Evolutionary conservation across 1,140 invertebrate species (phyloP).

Genomic region (Drosophila virilis): DNA sequence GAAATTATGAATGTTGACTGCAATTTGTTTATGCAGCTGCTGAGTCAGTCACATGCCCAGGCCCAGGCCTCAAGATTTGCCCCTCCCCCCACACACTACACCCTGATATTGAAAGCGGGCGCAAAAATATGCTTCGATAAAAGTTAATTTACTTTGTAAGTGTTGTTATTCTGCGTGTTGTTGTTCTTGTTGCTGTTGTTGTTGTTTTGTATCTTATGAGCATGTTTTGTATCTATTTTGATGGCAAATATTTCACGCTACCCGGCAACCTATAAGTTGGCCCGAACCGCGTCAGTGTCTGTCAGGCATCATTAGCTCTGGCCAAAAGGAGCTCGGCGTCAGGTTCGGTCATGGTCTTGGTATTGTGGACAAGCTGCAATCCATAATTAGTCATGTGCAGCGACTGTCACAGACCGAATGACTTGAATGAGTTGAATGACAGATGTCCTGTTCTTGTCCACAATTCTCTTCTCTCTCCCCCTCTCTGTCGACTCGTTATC

Average conservation of each 20-base stretch:
- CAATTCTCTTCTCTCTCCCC: not conserved
- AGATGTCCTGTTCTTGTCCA: constrained; percentile 64
- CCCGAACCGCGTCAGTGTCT: constrained; percentile 45
- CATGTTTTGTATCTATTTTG: constrained; percentile 72
- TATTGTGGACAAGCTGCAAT: constrained; percentile 59
- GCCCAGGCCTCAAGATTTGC: constrained; percentile 57
- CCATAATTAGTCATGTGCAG: constrained; percentile 79
- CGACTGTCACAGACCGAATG: constrained; percentile 40
- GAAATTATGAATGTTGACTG: constrained; percentile 83
- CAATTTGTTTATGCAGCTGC: constrained; percentile 82
- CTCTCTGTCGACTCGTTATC: not conserved
- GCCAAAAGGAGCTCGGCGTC: constrained; percentile 46
- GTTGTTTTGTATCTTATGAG: constrained; percentile 16
- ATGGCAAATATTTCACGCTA: constrained; percentile 80
- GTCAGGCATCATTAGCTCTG: constrained; percentile 75
- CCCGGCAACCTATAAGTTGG: constrained; percentile 56
- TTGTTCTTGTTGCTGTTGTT: constrained; percentile 25
- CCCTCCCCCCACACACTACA: not conserved
- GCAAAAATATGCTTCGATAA: constrained; percentile 60
- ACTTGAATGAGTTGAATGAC: constrained; percentile 52
- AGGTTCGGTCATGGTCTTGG: constrained; percentile 31
- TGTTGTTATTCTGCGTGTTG: constrained; percentile 4
- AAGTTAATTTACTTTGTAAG: constrained; percentile 75
- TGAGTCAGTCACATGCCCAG: constrained; percentile 63
- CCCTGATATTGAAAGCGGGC: constrained; percentile 23